Conservation (phyloP, 2,797 vertebrate genomes). For the Eulemur rubriventer region DNA sequence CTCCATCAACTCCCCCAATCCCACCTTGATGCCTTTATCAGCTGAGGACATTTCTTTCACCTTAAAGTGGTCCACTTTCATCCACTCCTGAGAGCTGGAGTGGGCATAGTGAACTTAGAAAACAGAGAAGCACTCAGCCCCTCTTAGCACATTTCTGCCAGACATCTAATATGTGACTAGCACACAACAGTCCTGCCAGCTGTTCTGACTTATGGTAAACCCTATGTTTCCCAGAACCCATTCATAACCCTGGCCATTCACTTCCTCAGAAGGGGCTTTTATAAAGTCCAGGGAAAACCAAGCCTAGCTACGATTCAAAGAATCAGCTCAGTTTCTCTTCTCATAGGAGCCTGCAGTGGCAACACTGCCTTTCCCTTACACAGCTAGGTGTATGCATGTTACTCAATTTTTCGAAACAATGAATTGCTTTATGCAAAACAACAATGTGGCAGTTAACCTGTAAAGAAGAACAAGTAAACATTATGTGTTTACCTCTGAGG, state of each 20-base stretch:
- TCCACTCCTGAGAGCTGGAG: neutral
- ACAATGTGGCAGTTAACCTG: neutral
- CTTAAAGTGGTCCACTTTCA: neutral
- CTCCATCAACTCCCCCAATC: neutral
- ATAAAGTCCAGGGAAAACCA: neutral
- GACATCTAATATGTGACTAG: neutral
- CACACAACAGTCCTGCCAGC: neutral
- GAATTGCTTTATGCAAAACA: neutral
- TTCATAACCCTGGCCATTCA: neutral
- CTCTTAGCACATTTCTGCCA: neutral
- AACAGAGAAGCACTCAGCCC: accelerated
- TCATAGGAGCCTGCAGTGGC: neutral
- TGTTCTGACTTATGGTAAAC: neutral
- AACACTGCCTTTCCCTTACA: neutral
- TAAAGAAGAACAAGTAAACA: neutral
- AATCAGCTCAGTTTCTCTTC: neutral
- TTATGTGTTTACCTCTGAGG: accelerated
- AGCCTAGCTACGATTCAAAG: neutral
- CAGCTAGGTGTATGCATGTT: too few relatives aligned
- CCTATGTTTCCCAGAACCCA: neutral
- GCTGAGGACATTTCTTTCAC: neutral
- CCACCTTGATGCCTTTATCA: neutral
- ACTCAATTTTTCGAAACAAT: neutral
- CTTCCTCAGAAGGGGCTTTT: neutral
- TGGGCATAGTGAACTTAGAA: accelerated